Percentiles rank a stretch among this genome's conserved stretches.
Evolutionary conservation across 2,888 invertebrate genomes (phyloP).

Genomic region (Xestoiulus laeticollis): DNA sequence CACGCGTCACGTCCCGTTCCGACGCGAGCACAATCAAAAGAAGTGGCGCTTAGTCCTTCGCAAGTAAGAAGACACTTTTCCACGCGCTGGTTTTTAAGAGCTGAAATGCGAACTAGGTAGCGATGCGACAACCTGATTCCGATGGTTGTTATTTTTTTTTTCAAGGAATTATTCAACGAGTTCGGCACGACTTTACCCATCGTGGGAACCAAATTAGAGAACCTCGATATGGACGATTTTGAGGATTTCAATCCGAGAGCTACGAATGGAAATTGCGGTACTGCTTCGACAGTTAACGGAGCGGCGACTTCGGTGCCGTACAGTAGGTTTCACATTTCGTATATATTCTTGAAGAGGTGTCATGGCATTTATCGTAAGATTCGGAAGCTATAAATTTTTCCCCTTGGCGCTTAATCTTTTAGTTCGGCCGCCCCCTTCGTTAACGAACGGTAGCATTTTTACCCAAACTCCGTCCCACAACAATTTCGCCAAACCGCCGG

Average conservation of each 20-base stretch:
- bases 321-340: too few species aligned
- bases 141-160: not conserved
- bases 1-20: not conserved
- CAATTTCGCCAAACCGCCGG: not conserved
- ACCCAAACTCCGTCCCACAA: conserved; percentile 9
- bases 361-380: too few species aligned
- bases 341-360: too few species aligned
- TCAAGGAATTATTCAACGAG: conserved; percentile 54
- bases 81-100: not conserved
- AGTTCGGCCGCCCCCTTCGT: not conserved
- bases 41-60: conserved; percentile 56
- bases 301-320: conserved; percentile 38
- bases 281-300: conserved; percentile 30
- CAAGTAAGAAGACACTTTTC: conserved; percentile 43
- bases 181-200: conserved; percentile 58
- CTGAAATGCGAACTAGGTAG: not conserved
- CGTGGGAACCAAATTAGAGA: conserved; percentile 64
- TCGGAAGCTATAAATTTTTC: too few species aligned
- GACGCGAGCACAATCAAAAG: conserved; percentile 47
- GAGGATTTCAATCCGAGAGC: conserved; percentile 84
- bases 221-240: conserved; percentile 74
- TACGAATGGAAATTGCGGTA: conserved; percentile 38
- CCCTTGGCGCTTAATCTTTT: not conserved
- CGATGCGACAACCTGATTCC: too few species aligned
- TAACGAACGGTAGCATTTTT: conserved; percentile 10